These are phyloP conservation scores for Telmatherina bonti DNA, from an alignment of 2,797 vertebrate genomes.

Conservation along the genomic window DNA sequence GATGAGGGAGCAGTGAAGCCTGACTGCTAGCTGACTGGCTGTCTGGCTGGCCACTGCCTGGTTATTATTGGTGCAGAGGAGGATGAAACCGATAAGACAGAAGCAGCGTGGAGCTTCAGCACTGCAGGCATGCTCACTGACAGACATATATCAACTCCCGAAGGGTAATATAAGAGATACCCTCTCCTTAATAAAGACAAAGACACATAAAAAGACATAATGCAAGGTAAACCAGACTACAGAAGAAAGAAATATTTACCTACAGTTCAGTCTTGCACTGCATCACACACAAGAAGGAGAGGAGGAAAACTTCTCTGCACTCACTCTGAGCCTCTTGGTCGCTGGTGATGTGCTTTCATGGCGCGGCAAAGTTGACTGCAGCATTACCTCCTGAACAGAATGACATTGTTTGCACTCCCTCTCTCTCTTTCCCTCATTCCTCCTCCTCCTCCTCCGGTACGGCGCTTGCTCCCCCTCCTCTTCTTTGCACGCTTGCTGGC, in stretches of 20 bases:
- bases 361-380: slow-evolving; percentile 89
- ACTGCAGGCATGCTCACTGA: slow-evolving; percentile 62
- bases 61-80: slow-evolving; percentile 72
- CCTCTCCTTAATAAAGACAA: slow-evolving; percentile 23
- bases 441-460: slow-evolving; percentile 63
- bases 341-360: slow-evolving; percentile 79
- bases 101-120: slow-evolving; percentile 55
- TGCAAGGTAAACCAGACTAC: slow-evolving; percentile 35
- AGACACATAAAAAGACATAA: slow-evolving; percentile 14
- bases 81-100: slow-evolving; percentile 66
- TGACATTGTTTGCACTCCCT: slow-evolving; percentile 90
- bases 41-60: slow-evolving; percentile 59
- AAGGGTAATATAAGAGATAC: slow-evolving; percentile 49
- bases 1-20: slow-evolving; percentile 74
- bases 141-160: slow-evolving; percentile 31
- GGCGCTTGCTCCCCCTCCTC: slow-evolving; percentile 74
- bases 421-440: slow-evolving; percentile 59
- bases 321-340: slow-evolving; percentile 74
- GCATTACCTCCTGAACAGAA: slow-evolving; percentile 89
- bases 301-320: slow-evolving; percentile 81
- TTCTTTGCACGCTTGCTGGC: slow-evolving; percentile 83
- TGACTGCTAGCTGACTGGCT: slow-evolving; percentile 68
- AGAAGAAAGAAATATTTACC: slow-evolving; percentile 62
- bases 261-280: slow-evolving; percentile 38
- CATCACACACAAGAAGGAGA: slow-evolving; percentile 49